Base-by-base conservation (phyloP, 1,140 invertebrate species). In the Himalopsyche phryganea region DNA sequence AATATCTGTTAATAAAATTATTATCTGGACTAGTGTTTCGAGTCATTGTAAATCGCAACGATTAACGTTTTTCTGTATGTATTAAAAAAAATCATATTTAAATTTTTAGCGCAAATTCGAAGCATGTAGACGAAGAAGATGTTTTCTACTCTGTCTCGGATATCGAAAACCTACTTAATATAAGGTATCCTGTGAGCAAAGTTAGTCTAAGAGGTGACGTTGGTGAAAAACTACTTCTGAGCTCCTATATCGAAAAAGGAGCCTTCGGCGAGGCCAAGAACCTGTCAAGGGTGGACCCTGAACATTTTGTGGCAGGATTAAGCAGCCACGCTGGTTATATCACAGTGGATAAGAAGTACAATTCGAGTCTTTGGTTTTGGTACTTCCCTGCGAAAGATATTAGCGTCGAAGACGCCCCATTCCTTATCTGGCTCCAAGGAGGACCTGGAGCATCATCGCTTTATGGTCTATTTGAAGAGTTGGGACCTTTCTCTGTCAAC, bases 361-460 rank as follows among this genome's bases (percentile, higher is more conserved):
- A 90, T 64, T 90, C 90, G 0, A 92, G 93, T 68, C 80, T 92
- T 60, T 94, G 91, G 75, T 93, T 93, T 71, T 94, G 91, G 91
- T 94, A 90, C 66, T 94, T 93, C 68, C 90, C 90, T 0, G 85
- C 89, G 0, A 70, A 80, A 44, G 67, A 71, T 6, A 68, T 72
- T 23, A 60, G 71, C 0, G 66, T 71, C 13, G 69, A 78, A 65
- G 70, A 76, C 7, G 85, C 85, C 1, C 90, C 91, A 1, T 81
- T 93, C 58, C 74, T 93, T 11, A 69, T 94, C 11, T 95, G 92
- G 92, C 79, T 94, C 1, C 90, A 94, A 77, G 92, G 90, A 46
- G 81, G 76, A 0, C 89, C 88, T 1, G 88, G 88, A 1, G 82
- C 82, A 0, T 76, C 81, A 0, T 88, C 87, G 0, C 65, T 90